These are phyloP conservation scores for Sisyra terminalis DNA, from an alignment of 2,888 invertebrate species.

Conservation along the genomic window DNA sequence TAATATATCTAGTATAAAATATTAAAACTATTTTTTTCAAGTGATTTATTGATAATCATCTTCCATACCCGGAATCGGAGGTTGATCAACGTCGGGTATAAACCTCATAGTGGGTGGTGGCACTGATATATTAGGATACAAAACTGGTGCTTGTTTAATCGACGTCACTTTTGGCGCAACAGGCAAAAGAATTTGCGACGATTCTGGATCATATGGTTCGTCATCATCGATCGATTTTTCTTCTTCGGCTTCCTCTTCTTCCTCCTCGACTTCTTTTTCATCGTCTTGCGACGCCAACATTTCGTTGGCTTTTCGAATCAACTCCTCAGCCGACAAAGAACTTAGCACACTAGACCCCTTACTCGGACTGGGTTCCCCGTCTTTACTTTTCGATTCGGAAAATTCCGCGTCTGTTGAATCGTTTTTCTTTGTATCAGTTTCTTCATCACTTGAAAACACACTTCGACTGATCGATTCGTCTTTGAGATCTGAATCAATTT, in stretches of 20 bases:
- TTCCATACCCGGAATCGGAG: conserved; percentile 25
- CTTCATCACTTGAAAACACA: too few species aligned
- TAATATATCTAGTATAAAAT: too few species aligned
- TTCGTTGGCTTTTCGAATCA: conserved; percentile 38
- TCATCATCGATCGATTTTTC: conserved; percentile 7
- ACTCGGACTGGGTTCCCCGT: neutral
- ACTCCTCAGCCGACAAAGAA: conserved; percentile 34
- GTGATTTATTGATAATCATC: conserved; percentile 13
- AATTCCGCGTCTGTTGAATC: conserved; percentile 11
- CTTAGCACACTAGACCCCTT: conserved; percentile 27
- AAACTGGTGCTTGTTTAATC: conserved; percentile 10
- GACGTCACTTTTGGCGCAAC: conserved; percentile 18
- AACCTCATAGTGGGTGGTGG: conserved; percentile 17
- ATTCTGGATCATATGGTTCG: conserved; percentile 27
- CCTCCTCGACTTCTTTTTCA: conserved; percentile 8
- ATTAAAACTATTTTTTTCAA: too few species aligned
- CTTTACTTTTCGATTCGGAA: conserved; percentile 8
- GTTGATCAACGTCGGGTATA: conserved; percentile 19
- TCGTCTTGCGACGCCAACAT: conserved; percentile 30
- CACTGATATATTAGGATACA: conserved; percentile 9
- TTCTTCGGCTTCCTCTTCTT: conserved; percentile 10
- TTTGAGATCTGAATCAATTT: neutral
- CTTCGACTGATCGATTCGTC: neutral
- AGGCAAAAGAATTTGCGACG: conserved; percentile 24
- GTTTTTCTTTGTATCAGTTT: too few species aligned